Percentiles rank a stretch among this genome's conserved stretches.
phyloP scores from a whole-genome alignment of 2,888 invertebrate genomes.

The Amphipyra tragopoginis region DNA sequence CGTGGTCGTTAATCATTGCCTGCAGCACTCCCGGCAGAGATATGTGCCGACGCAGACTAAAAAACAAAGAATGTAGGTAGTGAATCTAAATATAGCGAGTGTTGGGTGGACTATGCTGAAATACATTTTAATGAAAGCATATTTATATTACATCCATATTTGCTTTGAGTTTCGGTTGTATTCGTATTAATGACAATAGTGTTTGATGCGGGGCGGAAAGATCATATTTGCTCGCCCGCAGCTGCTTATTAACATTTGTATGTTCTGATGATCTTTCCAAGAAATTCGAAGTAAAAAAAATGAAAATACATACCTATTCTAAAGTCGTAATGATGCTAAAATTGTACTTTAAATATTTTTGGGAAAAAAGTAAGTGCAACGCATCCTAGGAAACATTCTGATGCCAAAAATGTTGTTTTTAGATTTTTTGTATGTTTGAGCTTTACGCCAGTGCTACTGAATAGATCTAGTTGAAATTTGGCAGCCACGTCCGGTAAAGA shows the following conservation, averaged over 20 bases:
- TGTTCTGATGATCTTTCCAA: not conserved
- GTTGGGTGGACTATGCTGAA: not conserved
- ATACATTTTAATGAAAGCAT: too few species aligned
- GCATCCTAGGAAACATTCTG: too few species aligned
- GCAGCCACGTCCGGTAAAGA: too few species aligned
- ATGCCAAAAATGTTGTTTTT: too few species aligned
- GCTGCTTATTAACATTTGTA: not conserved
- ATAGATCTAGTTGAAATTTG: too few species aligned
- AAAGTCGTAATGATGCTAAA: too few species aligned
- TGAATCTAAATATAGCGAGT: conserved; percentile 9
- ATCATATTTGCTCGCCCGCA: not conserved
- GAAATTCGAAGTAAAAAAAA: not conserved
- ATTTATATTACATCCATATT: not conserved
- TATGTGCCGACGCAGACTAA: not conserved
- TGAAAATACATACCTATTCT: too few species aligned
- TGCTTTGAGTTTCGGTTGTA: too few species aligned
- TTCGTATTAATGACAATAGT: not conserved
- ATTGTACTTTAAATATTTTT: too few species aligned
- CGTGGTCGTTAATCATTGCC: conserved; percentile 37
- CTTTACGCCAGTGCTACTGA: too few species aligned
- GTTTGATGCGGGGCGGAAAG: conserved; percentile 3
- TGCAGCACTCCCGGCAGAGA: conserved; percentile 27
- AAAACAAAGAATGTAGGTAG: conserved; percentile 22
- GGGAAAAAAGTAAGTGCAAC: too few species aligned
- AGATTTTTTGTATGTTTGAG: too few species aligned